Percentiles rank a stretch among this genome's conserved stretches.
These are phyloP conservation scores for Aptenodytes forsteri DNA, from an alignment of 2,113 vertebrate genomes.

Conservation along the genomic window DNA sequence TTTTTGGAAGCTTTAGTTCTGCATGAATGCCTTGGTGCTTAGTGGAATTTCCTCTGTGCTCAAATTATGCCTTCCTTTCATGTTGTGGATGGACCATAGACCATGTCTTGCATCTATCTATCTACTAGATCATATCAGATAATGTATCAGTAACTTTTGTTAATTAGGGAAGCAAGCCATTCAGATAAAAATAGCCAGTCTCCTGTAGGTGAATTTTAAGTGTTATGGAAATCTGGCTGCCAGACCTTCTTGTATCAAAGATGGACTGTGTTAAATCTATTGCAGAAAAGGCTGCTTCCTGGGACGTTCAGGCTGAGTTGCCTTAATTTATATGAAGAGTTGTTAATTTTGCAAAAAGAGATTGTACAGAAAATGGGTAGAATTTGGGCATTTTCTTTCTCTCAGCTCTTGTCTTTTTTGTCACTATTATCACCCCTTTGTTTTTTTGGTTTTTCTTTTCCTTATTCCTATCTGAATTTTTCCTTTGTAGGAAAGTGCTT, in stretches of 20 bases:
- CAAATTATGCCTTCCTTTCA: conserved; percentile 72
- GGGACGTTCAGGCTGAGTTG: neutral
- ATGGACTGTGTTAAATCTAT: neutral
- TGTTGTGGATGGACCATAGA: neutral
- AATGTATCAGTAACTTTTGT: neutral
- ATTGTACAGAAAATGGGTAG: conserved; percentile 69
- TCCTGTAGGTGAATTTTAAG: neutral
- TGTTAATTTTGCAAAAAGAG: neutral
- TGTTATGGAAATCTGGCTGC: neutral
- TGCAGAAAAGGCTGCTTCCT: neutral
- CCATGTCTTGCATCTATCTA: neutral
- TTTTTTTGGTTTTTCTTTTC: conserved; percentile 70
- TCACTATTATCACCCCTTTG: conserved; percentile 60
- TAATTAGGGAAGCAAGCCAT: neutral
- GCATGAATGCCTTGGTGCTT: conserved; percentile 38
- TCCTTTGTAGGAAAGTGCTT: conserved; percentile 99
- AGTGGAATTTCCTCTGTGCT: conserved; percentile 68
- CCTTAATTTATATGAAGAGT: neutral
- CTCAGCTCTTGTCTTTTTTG: conserved; percentile 76
- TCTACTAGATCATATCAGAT: neutral
- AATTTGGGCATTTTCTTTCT: conserved; percentile 81
- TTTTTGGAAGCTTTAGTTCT: conserved; percentile 57
- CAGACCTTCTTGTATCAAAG: neutral
- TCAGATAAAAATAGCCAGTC: neutral
- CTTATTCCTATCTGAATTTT: conserved; percentile 89